phyloP scores from a whole-genome alignment of 1,140 invertebrate genomes.

The Tigriopus japonicus region DNA sequence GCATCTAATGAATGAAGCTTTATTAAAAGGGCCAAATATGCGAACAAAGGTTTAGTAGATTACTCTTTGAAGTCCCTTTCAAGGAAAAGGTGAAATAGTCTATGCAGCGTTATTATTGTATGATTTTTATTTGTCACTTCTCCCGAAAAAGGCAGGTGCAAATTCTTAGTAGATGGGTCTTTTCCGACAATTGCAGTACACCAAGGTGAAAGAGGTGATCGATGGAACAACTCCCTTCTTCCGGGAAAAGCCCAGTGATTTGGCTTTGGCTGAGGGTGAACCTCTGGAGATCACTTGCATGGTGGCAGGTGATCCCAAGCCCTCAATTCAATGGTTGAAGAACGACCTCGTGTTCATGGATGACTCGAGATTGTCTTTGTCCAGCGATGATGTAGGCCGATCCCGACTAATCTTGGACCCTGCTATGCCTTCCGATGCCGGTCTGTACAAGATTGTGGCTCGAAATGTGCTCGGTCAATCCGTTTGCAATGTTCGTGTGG shows the following conservation, averaged over 20 bases:
- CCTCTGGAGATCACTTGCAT: constrained; percentile 57
- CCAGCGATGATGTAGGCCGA: constrained; percentile 45
- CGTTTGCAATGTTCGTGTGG: constrained; percentile 30
- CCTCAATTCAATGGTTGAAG: constrained; percentile 83
- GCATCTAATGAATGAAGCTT: no score
- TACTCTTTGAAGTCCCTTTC: no score
- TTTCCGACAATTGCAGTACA: no score
- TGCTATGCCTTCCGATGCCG: constrained; percentile 55
- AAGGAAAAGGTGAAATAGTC: no score
- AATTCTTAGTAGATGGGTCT: no score
- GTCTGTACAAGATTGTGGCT: constrained; percentile 87
- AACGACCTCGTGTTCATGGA: constrained; percentile 59
- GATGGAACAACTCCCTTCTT: constrained; percentile 27
- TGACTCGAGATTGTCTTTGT: constrained; percentile 53
- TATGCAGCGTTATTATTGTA: no score
- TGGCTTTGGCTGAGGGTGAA: constrained; percentile 56
- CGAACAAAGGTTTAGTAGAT: no score
- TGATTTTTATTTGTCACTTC: no score
- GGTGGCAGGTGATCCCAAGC: constrained; percentile 71
- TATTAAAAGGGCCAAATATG: no score
- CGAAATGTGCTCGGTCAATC: constrained; percentile 46
- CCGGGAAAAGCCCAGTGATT: constrained; percentile 32
- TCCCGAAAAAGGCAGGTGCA: no score
- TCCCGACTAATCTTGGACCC: constrained; percentile 55
- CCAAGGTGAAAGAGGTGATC: constrained; percentile 3